These are phyloP conservation scores for Thereva unica DNA, from an alignment of 2,888 invertebrate species.

Conservation along the genomic window DNA sequence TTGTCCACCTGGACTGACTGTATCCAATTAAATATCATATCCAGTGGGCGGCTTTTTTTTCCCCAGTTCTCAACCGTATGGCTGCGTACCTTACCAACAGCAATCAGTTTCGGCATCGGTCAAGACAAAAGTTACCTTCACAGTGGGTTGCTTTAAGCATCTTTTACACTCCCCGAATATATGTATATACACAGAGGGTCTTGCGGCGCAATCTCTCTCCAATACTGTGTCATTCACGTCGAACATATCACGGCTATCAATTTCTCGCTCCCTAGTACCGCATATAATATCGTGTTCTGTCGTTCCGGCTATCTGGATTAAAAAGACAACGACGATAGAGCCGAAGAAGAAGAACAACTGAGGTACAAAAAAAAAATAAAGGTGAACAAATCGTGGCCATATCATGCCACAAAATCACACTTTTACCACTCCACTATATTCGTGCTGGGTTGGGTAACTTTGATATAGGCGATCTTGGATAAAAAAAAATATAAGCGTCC, in stretches of 20 bases:
- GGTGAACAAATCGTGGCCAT: conserved; percentile 11
- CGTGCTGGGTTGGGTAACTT: not conserved
- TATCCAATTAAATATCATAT: conserved; percentile 23
- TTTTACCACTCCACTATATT: conserved; percentile 5
- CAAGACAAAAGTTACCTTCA: conserved; percentile 23
- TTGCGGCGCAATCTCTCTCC: not conserved
- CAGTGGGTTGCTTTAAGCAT: conserved; percentile 17
- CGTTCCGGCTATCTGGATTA: not conserved
- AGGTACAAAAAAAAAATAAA: not conserved
- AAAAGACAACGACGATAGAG: too few relatives aligned
- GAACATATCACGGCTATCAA: conserved; percentile 24
- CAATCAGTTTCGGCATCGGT: not conserved
- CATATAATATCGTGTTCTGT: not conserved
- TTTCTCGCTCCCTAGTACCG: conserved; percentile 15
- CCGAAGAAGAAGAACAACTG: too few relatives aligned
- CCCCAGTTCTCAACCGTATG: not conserved
- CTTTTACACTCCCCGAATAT: conserved; percentile 1
- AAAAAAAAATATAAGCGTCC: conserved; percentile 2
- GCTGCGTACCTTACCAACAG: not conserved
- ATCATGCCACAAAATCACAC: conserved; percentile 14
- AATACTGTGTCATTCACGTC: conserved; percentile 22
- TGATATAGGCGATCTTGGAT: not conserved
- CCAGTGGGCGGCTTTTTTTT: conserved; percentile 4
- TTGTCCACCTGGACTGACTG: not conserved
- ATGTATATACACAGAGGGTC: not conserved